Percentiles rank a stretch among this genome's conserved stretches.
Conservation (phyloP, 2,888 invertebrate species). For the Mythimna lalbum region DNA sequence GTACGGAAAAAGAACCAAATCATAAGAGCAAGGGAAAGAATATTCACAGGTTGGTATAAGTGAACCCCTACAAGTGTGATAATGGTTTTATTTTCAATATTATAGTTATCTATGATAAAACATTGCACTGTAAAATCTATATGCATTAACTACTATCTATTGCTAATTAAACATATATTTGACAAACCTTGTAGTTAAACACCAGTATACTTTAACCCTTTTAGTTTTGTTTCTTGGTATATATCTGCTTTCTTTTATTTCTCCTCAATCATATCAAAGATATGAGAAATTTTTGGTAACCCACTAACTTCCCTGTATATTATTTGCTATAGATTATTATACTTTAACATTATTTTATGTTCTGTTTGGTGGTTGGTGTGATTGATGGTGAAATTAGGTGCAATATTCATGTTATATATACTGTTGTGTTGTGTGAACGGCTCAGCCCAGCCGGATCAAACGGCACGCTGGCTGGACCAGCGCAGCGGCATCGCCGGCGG, state of each 20-base stretch:
- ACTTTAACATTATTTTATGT: constrained; percentile 86
- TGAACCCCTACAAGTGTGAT: constrained; percentile 21
- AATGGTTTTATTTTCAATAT: constrained; percentile 42
- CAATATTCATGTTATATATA: constrained; percentile 91
- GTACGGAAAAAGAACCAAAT: constrained; percentile 96
- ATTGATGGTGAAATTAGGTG: constrained; percentile 88
- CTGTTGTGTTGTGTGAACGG: constrained; percentile 90
- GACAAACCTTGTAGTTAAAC: constrained; percentile 31
- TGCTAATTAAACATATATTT: constrained; percentile 50
- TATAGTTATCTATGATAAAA: constrained; percentile 17
- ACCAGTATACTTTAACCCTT: constrained; percentile 28
- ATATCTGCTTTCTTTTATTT: constrained; percentile 50
- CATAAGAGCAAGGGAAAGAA: constrained; percentile 93
- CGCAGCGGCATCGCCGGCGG: constrained; percentile 78
- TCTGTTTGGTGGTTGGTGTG: constrained; percentile 88
- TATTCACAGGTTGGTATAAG: constrained; percentile 94
- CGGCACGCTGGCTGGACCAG: constrained; percentile 88
- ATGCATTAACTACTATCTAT: constrained; percentile 48
- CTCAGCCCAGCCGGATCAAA: constrained; percentile 89
- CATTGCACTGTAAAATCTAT: constrained; percentile 47
- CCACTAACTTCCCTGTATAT: constrained; percentile 69
- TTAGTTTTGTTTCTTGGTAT: constrained; percentile 51
- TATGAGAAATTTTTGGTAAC: constrained; percentile 41
- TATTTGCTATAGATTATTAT: constrained; percentile 67
- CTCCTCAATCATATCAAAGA: constrained; percentile 35